phyloP scores from a whole-genome alignment of 1,140 invertebrate genomes.

The Lineus longissimus region DNA sequence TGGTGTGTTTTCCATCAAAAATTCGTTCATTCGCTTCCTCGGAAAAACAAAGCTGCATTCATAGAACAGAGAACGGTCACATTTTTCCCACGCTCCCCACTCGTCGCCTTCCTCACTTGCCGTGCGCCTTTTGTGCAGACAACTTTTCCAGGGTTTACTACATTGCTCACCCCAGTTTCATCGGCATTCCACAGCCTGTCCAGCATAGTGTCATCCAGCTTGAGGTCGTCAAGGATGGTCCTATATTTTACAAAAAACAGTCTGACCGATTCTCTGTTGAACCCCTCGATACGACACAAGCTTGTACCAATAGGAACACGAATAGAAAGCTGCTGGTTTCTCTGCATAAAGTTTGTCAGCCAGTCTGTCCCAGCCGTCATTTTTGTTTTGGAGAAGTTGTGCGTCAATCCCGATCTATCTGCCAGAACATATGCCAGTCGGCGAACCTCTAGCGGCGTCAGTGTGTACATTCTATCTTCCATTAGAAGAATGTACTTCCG shows the following conservation, averaged over 20 bases:
- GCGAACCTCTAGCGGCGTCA: neutral
- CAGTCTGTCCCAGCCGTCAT: constrained; percentile 51
- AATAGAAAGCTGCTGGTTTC: constrained; percentile 51
- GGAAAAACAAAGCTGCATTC: constrained; percentile 39
- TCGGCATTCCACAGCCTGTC: constrained; percentile 53
- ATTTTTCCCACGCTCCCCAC: constrained; percentile 49
- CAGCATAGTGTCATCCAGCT: too few relatives aligned
- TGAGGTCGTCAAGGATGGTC: constrained; percentile 12
- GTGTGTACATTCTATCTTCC: neutral
- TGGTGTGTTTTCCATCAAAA: constrained; percentile 47
- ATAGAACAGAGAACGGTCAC: constrained; percentile 26
- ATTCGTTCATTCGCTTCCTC: constrained; percentile 27
- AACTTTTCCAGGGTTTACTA: constrained; percentile 52
- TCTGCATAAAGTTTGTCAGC: constrained; percentile 52
- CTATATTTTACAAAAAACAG: constrained; percentile 47
- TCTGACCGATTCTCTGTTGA: constrained; percentile 54
- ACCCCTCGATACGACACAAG: constrained; percentile 51
- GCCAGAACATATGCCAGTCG: constrained; percentile 11
- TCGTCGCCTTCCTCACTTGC: constrained; percentile 52
- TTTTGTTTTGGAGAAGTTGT: constrained; percentile 19
- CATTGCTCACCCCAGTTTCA: constrained; percentile 56
- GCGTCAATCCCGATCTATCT: neutral
- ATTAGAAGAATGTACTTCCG: too few relatives aligned
- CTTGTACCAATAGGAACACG: constrained; percentile 53
- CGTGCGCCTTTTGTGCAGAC: constrained; percentile 46